Evolutionary conservation across 2,888 invertebrate species (phyloP), one percentile per base, ranked within the genome.

Genomic region (Leptura quadrifasciata): DNA sequence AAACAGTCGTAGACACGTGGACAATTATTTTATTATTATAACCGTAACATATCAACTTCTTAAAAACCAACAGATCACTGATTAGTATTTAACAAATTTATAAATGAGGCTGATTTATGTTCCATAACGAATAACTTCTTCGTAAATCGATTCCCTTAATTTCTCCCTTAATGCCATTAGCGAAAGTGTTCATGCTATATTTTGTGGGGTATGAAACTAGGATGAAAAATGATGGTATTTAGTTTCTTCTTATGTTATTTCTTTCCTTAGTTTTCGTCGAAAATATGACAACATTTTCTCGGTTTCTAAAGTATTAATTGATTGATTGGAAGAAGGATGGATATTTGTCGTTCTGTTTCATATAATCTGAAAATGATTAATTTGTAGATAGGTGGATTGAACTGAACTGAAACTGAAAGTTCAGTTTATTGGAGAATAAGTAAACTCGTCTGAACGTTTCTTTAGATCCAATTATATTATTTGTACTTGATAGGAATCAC

Each of bases 171-270:
- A 73, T 74, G 63, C 74, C 74, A 61, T 61, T 67, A 54, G 35
- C 64, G 70, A 65, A n/a, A 58, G 73, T 61, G 27, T 35, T 61
- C 61, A 71, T 77, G 63, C 72, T 67, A 67, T 69, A 54, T 65
- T 21, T 39, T 17, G 18, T 69, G 60, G 58, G 52, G 70, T 64
- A 75, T 70, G 70, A 71, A 71, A 58, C 61, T 54, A 65, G 31
- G 75, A 75, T 76, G 76, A 76, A 76, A 76, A 76, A 76, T 72
- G 72, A 76, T 61, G 68, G 52, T 47, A 54, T 60, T 67, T 47
- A 21, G 52, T 58, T 58, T 63, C 58, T 70, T 70, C 70, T 70
- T 70, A 27, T 31, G 39, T 47, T 61, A 24, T 60, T 61, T 74
- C 69, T 63, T 74, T 39, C 12, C 20, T 18, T n/a, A 47, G 54